Evolutionary conservation across 2,797 vertebrate genomes (phyloP), one percentile per base, ranked within the genome.

Genomic region (Eulemur mongoz): DNA sequence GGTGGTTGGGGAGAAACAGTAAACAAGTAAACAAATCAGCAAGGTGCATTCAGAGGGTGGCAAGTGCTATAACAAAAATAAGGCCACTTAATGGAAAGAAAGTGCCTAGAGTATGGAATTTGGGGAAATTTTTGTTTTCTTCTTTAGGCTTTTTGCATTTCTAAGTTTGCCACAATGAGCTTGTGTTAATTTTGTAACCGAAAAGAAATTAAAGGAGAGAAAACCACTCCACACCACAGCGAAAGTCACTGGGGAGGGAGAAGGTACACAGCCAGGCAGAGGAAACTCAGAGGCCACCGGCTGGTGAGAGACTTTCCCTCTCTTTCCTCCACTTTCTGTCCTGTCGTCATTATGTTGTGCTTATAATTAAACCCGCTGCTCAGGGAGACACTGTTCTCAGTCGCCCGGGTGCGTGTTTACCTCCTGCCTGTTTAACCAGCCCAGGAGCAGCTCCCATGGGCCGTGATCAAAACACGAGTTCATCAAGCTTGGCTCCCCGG

Each of bases 381-480:
- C 67, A n/a, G 80, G 89, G 76, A 93, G 48, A 78, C 1, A 0
- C 18, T 0, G 20, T 23, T 43, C 70, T 22, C 1, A 0, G 48
- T 82, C 67, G 5, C 95, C 80, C 69, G 0, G 57, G 35, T 18
- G 32, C 0, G 0, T 97, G 95, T 97, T 97, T 97, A 96, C 95
- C 97, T 91, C 91, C 89, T 72, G 79, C 89, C 89, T 81, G 59
- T 89, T 92, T 92, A 94, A 95, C 92, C 92, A 80, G 69, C 52
- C 2, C 75, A 38, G 43, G 85, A 67, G 70, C 20, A 25, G 40
- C 63, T 97, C 97, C 94, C 96, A 6, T 0, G 13, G 96, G 96
- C 65, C 25, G 0, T 6, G 54, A 94, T 94, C 94, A 96, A 97
- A 97, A 89, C 95, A 95, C 76, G 89, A 97, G 94, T 93, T 97